Evolutionary conservation across 1,140 invertebrate species (phyloP), one percentile per base, ranked within the genome.

Genomic region (Lordiphosa mommai): DNA sequence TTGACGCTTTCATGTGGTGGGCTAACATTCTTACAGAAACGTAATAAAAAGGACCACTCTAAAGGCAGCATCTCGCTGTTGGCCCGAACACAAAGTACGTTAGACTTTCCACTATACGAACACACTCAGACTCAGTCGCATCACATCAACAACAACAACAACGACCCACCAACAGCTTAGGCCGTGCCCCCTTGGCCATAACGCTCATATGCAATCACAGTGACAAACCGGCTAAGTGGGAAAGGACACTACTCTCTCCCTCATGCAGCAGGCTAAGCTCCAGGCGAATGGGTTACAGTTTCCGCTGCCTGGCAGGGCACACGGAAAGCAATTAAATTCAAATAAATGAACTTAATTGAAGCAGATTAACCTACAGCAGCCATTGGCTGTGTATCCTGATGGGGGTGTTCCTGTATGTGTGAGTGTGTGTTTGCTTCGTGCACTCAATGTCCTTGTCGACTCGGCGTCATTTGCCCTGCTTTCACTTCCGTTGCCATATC

Each of bases 281-380:
- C 23, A 13, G 43, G 33, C 37, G 3, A 14, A 37, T 6, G 37
- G 29, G 20, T 41, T 41, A 47, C 12, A 34, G 46, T 43, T 40
- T 48, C 5, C 27, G 34, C 16, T 36, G 40, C 4, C 34, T 20
- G 30, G 4, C 27, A 23, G 57, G 34, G 33, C 30, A 46, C 57
- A 47, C 53, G 70, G 66, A 74, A 82, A 71, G 76, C 76, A 82
- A 82, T 82, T 82, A 82, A 82, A 82, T 82, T 82, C 66, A 82
- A 76, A 82, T 82, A 82, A 82, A 82, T 67, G 58, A 61, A 68
- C 67, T 72, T 82, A 82, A 82, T 82, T 82, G 67, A 82, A 72
- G 71, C 76, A 82, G 76, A 82, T 82, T 82, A 82, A 82, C 76
- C 72, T 57, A 50, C 52, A 70, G 60, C 60, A 64, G 61, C 67